These are phyloP conservation scores for Mobula hypostoma DNA, from an alignment of 2,113 vertebrate species.

Conservation along the genomic window DNA sequence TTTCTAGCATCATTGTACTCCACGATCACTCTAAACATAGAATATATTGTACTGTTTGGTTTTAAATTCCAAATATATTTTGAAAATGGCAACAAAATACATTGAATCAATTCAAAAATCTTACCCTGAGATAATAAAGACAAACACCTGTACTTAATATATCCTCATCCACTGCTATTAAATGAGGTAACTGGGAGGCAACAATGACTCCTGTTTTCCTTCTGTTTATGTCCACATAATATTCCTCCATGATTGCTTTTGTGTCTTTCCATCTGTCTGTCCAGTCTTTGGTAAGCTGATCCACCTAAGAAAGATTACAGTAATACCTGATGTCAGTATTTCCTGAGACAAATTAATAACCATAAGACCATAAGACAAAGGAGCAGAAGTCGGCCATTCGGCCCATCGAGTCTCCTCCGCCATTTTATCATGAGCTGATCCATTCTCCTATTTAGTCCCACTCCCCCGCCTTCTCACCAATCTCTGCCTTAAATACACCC, in stretches of 20 bases:
- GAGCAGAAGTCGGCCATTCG: no score
- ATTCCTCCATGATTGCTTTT: conserved; percentile 77
- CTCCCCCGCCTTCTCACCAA: no score
- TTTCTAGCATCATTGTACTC: no score
- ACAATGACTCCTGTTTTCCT: conserved; percentile 77
- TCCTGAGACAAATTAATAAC: neutral
- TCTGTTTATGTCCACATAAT: conserved; percentile 83
- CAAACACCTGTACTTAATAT: conserved; percentile 87
- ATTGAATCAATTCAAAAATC: conserved; percentile 38
- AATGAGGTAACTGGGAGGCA: conserved; percentile 77
- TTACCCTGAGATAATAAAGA: conserved; percentile 90
- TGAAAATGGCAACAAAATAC: neutral
- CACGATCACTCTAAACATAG: no score
- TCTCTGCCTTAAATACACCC: no score
- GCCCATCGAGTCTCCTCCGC: no score
- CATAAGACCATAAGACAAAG: neutral
- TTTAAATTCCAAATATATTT: neutral
- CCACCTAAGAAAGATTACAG: conserved; percentile 60
- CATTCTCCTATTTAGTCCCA: no score
- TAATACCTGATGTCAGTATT: neutral
- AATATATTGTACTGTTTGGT: no score
- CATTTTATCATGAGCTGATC: no score
- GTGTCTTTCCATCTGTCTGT: conserved; percentile 78
- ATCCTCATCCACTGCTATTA: conserved; percentile 79
- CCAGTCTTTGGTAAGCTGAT: conserved; percentile 87